phyloP scores from a whole-genome alignment of 2,113 vertebrate species.

The Cochlearius cochlearius region DNA sequence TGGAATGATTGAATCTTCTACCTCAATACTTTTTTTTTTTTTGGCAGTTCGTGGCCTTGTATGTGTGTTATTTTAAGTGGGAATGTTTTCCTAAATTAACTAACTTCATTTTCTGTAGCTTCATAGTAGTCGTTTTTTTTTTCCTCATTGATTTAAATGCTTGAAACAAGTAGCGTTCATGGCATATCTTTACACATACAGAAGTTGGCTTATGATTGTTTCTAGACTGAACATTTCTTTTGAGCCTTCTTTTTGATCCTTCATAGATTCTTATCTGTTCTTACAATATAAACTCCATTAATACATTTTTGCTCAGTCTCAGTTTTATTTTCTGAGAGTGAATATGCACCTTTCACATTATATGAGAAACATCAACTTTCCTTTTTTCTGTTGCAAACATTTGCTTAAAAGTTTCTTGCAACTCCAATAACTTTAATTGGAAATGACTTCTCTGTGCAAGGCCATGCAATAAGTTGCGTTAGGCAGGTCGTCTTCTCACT shows the following conservation, averaged over 20 bases:
- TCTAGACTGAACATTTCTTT: not conserved
- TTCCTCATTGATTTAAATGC: not conserved
- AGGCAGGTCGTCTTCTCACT: not conserved
- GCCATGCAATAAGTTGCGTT: not conserved
- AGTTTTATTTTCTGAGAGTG: not conserved
- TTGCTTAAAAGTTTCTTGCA: not conserved
- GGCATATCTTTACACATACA: not conserved
- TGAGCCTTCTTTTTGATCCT: not conserved
- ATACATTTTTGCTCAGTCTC: not conserved
- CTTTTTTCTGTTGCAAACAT: not conserved
- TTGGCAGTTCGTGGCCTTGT: not conserved
- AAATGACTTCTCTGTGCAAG: not conserved
- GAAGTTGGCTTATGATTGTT: not conserved
- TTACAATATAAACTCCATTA: not conserved
- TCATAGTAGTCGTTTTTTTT: not conserved
- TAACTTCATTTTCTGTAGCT: not conserved
- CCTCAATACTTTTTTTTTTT: not conserved
- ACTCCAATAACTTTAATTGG: not conserved
- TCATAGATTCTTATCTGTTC: not conserved
- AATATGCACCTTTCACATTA: not conserved
- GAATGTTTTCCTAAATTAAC: not conserved
- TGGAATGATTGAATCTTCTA: not conserved
- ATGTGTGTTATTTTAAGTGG: not conserved
- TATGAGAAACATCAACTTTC: not conserved
- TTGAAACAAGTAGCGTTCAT: not conserved